phyloP scores from a whole-genome alignment of 2,113 vertebrate genomes.

The Mormyrus iriodes region DNA sequence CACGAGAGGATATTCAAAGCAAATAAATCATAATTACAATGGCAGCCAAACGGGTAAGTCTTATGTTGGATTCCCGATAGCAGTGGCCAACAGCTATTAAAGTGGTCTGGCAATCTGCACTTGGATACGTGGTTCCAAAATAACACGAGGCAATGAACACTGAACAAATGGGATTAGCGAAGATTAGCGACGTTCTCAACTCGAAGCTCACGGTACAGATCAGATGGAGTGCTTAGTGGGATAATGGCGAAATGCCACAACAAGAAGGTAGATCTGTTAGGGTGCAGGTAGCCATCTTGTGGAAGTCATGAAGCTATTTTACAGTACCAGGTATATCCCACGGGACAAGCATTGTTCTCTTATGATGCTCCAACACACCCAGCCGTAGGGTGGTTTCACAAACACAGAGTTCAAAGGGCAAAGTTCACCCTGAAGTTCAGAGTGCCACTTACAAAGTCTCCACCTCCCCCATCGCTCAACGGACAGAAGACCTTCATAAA shows the following conservation, averaged over 20 bases:
- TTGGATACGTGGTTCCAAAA: background rate
- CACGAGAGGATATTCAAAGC: background rate
- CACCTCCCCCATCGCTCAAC: background rate
- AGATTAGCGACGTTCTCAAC: background rate
- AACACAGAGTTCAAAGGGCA: background rate
- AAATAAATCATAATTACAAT: background rate
- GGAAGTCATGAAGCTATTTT: background rate
- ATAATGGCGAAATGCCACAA: background rate
- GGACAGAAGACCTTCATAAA: background rate
- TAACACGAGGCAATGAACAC: background rate
- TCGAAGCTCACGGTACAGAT: background rate
- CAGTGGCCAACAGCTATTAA: background rate
- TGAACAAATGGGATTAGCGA: background rate
- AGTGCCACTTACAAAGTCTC: background rate
- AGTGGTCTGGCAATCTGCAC: background rate
- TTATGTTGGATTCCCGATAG: background rate
- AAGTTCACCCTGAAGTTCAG: no score
- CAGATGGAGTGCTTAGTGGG: background rate
- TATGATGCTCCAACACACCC: background rate
- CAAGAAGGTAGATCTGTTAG: background rate
- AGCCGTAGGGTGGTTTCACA: background rate
- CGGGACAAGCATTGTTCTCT: background rate
- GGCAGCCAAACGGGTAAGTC: background rate
- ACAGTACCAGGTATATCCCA: background rate
- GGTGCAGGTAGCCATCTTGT: background rate